phyloP scores from a whole-genome alignment of 2,113 vertebrate genomes.

The Oreochromis spilurus region DNA sequence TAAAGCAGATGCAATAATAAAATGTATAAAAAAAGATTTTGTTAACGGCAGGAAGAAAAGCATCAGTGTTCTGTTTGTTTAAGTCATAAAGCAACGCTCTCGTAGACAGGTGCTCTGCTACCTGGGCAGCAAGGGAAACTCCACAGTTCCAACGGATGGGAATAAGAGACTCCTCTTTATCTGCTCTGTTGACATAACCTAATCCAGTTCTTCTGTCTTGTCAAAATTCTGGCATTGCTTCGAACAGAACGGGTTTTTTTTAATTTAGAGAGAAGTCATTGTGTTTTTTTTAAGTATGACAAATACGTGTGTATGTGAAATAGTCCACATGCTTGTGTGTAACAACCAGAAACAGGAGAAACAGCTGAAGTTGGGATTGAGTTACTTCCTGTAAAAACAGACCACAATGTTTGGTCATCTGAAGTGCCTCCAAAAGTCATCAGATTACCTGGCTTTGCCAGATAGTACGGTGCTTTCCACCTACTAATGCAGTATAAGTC shows the following conservation, averaged over 20 bases:
- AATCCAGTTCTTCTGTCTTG: neutral
- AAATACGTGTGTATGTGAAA: neutral
- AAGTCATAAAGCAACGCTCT: conserved; percentile 11
- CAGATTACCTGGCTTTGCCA: conserved; percentile 3
- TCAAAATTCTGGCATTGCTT: neutral
- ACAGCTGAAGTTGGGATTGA: neutral
- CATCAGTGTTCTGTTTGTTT: neutral
- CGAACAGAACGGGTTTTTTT: neutral
- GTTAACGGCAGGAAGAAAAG: neutral
- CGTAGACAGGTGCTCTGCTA: conserved; percentile 33
- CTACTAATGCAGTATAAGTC: conserved; percentile 8
- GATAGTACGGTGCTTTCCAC: conserved; percentile 53
- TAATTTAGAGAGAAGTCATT: neutral
- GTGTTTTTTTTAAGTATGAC: neutral
- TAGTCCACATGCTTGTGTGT: neutral
- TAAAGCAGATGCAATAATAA: neutral
- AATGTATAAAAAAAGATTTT: neutral
- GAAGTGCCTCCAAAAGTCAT: conserved; percentile 26
- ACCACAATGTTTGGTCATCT: conserved; percentile 53
- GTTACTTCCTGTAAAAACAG: conserved; percentile 40
- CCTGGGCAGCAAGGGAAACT: conserved; percentile 36
- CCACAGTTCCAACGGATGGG: conserved; percentile 5
- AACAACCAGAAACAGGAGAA: neutral
- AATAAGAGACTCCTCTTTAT: neutral
- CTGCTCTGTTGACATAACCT: neutral